phyloP scores from a whole-genome alignment of 2,113 vertebrate genomes.

The Hippolais icterina region DNA sequence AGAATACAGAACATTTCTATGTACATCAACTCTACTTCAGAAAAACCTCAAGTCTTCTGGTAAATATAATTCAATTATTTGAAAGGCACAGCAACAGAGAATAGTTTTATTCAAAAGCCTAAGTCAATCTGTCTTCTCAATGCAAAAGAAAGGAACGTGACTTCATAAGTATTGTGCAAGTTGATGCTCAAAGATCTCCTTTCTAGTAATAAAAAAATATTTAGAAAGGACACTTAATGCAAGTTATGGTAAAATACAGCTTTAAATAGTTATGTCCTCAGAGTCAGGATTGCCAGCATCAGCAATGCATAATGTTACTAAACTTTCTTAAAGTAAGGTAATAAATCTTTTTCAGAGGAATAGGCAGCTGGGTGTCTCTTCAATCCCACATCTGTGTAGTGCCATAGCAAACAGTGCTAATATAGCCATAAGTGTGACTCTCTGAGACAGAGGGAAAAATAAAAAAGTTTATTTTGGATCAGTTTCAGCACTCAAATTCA shows the following conservation, averaged over 20 bases:
- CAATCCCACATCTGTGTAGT: neutral
- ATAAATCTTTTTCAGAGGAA: neutral
- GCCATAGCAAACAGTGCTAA: neutral
- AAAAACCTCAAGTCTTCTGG: neutral
- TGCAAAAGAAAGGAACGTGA: neutral
- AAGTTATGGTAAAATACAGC: neutral
- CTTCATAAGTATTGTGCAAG: neutral
- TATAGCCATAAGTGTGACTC: neutral
- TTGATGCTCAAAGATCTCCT: neutral
- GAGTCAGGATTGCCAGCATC: neutral
- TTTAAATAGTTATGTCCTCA: neutral
- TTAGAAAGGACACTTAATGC: neutral
- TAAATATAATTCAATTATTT: neutral
- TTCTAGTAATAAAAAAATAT: neutral
- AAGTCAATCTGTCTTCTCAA: neutral
- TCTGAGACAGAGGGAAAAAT: neutral
- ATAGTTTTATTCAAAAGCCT: neutral
- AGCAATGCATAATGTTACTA: neutral
- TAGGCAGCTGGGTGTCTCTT: neutral
- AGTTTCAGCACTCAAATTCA: neutral
- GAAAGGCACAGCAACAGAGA: neutral
- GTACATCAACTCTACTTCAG: neutral
- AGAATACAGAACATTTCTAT: neutral
- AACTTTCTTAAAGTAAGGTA: neutral
- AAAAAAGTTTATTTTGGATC: neutral